These are phyloP conservation scores for Anomalospiza imberbis DNA, from an alignment of 2,797 vertebrate species.

Conservation along the genomic window DNA sequence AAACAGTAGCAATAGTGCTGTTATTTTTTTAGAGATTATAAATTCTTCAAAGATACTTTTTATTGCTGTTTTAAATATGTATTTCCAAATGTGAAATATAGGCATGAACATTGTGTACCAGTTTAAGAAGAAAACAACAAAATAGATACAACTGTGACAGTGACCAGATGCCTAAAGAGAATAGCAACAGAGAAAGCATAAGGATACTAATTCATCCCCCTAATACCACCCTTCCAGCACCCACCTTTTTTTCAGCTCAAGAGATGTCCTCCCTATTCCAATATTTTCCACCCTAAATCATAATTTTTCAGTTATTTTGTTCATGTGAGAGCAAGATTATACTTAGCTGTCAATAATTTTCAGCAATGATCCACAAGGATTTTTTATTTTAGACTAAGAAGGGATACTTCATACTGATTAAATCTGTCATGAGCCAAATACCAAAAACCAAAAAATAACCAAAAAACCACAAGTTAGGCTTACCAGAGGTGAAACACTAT, in stretches of 20 bases:
- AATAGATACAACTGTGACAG: not conserved
- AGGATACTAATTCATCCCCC: not conserved
- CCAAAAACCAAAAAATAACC: not conserved
- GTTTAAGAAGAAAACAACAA: not conserved
- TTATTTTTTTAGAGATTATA: conserved; percentile 88
- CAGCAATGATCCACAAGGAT: not conserved
- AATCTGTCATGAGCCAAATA: not conserved
- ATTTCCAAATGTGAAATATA: conserved; percentile 87
- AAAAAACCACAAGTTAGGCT: not conserved
- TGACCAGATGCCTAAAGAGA: not conserved
- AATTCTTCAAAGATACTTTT: conserved; percentile 87
- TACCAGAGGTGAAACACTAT: not conserved
- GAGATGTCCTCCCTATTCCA: not conserved
- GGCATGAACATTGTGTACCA: not conserved
- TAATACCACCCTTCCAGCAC: not conserved
- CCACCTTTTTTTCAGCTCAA: not conserved
- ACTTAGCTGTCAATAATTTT: not conserved
- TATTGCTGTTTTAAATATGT: conserved; percentile 91
- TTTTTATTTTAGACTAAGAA: not conserved
- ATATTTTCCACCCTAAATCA: not conserved
- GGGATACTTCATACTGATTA: not conserved
- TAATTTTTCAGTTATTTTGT: not conserved
- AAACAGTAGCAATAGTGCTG: conserved; percentile 91
- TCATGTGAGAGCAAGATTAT: not conserved
- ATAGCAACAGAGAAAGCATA: not conserved